phyloP scores from a whole-genome alignment of 2,888 invertebrate species.

The Acanthoscelides obtectus region DNA sequence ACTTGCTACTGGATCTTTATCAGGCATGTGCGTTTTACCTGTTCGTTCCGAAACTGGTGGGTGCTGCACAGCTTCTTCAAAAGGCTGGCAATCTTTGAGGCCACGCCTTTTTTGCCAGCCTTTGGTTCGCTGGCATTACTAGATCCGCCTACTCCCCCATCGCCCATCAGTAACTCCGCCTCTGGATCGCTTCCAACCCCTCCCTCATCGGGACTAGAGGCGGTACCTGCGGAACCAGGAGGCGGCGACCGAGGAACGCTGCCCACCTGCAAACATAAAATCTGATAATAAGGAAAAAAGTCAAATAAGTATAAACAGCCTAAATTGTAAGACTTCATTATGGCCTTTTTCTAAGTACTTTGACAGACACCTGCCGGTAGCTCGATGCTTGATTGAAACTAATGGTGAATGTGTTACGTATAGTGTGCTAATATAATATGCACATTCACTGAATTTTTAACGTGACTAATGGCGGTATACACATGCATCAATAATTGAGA shows the following conservation, averaged over 20 bases:
- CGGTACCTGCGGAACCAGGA: conserved; percentile 37
- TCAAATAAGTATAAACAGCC: too few relatives aligned
- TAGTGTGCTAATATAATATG: too few relatives aligned
- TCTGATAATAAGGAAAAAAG: too few relatives aligned
- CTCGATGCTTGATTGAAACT: too few relatives aligned
- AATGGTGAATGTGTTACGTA: too few relatives aligned
- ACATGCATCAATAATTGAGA: too few relatives aligned
- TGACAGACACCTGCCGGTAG: too few relatives aligned
- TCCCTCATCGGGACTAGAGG: conserved; percentile 41
- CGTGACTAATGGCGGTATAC: too few relatives aligned
- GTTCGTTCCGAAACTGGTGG: conserved; percentile 74
- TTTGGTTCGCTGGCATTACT: conserved; percentile 21
- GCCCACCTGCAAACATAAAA: conserved; percentile 41
- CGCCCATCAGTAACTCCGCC: conserved; percentile 37
- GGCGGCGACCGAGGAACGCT: conserved; percentile 39
- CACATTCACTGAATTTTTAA: too few relatives aligned
- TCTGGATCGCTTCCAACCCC: conserved; percentile 38
- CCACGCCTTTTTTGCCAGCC: conserved; percentile 28
- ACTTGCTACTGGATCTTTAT: too few relatives aligned
- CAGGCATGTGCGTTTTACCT: conserved; percentile 58
- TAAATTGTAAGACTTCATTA: too few relatives aligned
- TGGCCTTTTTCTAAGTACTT: too few relatives aligned
- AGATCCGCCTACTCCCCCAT: conserved; percentile 1
- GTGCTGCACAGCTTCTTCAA: conserved; percentile 58
- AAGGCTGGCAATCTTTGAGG: conserved; percentile 34